Evolutionary conservation across 1,140 invertebrate species (phyloP).

Genomic region (Dreissena polymorpha): DNA sequence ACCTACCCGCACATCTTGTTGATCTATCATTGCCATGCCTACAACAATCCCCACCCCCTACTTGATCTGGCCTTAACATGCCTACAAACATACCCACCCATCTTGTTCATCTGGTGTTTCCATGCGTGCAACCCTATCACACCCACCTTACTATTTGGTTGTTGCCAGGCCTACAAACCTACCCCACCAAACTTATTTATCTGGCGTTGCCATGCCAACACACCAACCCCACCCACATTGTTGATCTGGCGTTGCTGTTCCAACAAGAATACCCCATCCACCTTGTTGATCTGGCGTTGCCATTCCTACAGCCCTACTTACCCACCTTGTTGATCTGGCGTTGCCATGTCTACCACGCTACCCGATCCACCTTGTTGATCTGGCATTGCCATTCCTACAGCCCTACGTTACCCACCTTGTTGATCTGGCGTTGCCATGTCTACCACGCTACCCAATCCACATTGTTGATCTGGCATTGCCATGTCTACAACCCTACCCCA

Average conservation of each 20-base stretch:
- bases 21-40: conserved; percentile 96
- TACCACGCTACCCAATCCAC: conserved; percentile 83
- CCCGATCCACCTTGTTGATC: conserved; percentile 86
- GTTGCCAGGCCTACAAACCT: conserved; percentile 96
- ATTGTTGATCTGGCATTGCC: conserved; percentile 95
- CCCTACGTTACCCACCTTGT: conserved; percentile 86
- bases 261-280: conserved; percentile 85
- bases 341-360: conserved; percentile 95
- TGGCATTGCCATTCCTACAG: conserved; percentile 96
- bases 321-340: conserved; percentile 92
- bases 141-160: conserved; percentile 91
- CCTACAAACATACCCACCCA: conserved; percentile 86
- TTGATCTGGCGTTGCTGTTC: conserved; percentile 96
- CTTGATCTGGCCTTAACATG: conserved; percentile 95
- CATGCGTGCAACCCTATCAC: too few species aligned
- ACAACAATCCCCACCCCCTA: conserved; percentile 87
- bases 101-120: conserved; percentile 94
- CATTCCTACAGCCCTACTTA: conserved; percentile 91
- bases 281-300: conserved; percentile 94
- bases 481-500: conserved; percentile 90
- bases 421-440: conserved; percentile 95
- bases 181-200: conserved; percentile 87
- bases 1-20: conserved; percentile 85
- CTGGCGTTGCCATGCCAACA: conserved; percentile 96
- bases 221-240: conserved; percentile 83